These are phyloP conservation scores for Xenops minutus DNA, from an alignment of 2,797 vertebrate species.

Conservation along the genomic window DNA sequence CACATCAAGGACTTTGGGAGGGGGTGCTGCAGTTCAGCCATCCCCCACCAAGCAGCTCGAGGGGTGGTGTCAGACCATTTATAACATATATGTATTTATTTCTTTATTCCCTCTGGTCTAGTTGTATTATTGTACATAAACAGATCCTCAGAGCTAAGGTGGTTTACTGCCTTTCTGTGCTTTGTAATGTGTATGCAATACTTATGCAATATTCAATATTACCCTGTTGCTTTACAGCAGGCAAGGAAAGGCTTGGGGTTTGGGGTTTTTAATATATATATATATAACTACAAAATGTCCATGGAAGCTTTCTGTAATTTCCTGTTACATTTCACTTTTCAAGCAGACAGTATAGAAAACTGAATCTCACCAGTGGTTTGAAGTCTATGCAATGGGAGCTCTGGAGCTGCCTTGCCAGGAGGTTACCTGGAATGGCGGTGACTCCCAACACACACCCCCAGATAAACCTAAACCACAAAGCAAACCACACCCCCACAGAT, in stretches of 20 bases:
- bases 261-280: no score
- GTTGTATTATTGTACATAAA: neutral
- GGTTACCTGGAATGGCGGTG: neutral
- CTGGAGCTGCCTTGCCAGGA: neutral
- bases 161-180: neutral
- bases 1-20: rapidly evolving
- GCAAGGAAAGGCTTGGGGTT: neutral
- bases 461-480: neutral
- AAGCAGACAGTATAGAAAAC: neutral
- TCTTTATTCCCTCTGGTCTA: neutral
- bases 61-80: neutral
- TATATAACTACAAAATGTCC: neutral
- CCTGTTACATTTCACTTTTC: neutral
- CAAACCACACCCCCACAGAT: neutral
- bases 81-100: neutral
- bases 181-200: neutral
- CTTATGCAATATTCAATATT: neutral
- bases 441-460: rapidly evolving
- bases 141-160: neutral
- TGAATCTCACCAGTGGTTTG: neutral
- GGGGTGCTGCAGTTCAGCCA: neutral
- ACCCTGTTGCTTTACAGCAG: neutral
- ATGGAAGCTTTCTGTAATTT: neutral
- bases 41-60: neutral
- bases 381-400: neutral